Evolutionary conservation across 2,888 invertebrate species (phyloP), one percentile per base, ranked within the genome.

Genomic region (Melanargia galathea): DNA sequence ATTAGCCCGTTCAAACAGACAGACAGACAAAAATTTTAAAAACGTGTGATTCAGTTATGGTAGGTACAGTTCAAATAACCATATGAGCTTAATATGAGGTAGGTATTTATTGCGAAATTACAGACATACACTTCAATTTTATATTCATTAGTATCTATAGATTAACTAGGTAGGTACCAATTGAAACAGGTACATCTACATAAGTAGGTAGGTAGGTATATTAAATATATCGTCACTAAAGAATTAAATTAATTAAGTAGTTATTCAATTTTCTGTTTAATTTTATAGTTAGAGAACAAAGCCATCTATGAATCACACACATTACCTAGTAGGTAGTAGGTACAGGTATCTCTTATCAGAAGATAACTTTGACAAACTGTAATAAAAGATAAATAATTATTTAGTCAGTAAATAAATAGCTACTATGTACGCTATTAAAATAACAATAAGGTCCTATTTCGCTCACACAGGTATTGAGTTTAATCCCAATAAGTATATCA

Each of bases 271-370:
- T 54, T 38, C 16, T 54, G 8, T 24, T 54, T 35, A 24, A 54
- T 38, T 54, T 54, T n/a, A 24, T 38, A 54, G 13, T 54, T n/a
- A 24, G 13, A 54, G 13, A 45, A 57, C 33, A 57, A 45, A 30
- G 45, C 38, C 22, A n/a, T n/a, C 20, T 60, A 43, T 67, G 60
- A 62, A 20, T 59, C 64, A 63, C 43, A 56, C 10, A 52, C 43
- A 63, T 20, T 3, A 4, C 11, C 51, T 60, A 30, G 10, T 16
- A 46, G 24, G 24, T 20, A 1, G 48, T 70, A 69, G 67, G 66
- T 65, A 7, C 5, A 2, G 49, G 58, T 70, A 70, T 70, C 67
- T 67, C 48, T 69, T 70, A 69, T 66, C 71, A 65, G 20, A 46
- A 66, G 70, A 69, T 71, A 69, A 62, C 56, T 26, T 46, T 48